Evolutionary conservation across 2,113 vertebrate genomes (phyloP).

Genomic region (Syrmaticus mikado): DNA sequence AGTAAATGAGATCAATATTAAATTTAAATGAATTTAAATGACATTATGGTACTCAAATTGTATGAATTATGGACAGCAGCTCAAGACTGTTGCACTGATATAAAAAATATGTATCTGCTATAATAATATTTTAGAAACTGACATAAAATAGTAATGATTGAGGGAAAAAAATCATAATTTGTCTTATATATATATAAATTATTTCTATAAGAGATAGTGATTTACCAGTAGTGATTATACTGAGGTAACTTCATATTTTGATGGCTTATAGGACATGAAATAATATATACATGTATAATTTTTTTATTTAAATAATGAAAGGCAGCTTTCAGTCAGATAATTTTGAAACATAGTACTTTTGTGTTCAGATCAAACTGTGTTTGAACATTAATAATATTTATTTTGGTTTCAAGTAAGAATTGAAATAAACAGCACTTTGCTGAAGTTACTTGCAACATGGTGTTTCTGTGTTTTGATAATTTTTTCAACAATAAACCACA

Average conservation of each 20-base stretch:
- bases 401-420: constrained; percentile 13
- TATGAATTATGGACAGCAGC: background rate
- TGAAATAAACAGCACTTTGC: background rate
- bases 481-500: background rate
- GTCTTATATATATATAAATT: background rate
- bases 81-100: background rate
- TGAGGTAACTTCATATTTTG: background rate
- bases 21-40: background rate
- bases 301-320: constrained; percentile 32
- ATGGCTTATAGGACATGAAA: background rate
- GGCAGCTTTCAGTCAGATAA: constrained; percentile 1
- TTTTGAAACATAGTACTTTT: background rate
- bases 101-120: background rate
- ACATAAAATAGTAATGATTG: background rate
- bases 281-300: background rate
- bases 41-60: background rate
- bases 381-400: constrained; percentile 19
- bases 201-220: background rate
- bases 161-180: background rate
- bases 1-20: background rate
- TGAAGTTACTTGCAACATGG: background rate
- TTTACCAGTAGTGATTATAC: background rate
- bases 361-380: constrained; percentile 25
- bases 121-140: background rate
- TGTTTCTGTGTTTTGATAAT: constrained; percentile 13